Percentiles rank a stretch among this genome's conserved stretches.
These are phyloP conservation scores for Busseola fusca DNA, from an alignment of 2,888 invertebrate species.

Conservation along the genomic window DNA sequence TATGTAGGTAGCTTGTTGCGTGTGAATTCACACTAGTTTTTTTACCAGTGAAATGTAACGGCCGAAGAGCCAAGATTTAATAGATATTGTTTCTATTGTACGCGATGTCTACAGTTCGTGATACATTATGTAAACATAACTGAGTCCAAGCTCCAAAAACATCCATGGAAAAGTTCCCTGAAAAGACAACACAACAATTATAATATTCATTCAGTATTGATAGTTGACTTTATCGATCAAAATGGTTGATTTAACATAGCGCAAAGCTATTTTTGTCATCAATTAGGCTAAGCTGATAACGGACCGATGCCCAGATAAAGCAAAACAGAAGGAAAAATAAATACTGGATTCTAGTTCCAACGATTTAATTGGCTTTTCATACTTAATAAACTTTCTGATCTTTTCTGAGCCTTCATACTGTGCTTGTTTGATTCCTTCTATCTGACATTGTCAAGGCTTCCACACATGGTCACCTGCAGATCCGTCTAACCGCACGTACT, in stretches of 20 bases:
- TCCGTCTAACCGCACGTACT: background rate
- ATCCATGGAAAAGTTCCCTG: background rate
- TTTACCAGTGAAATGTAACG: conserved; percentile 56
- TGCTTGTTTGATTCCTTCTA: conserved; percentile 2
- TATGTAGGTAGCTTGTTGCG: conserved; percentile 54
- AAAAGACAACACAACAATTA: conserved; percentile 1
- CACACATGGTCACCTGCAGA: conserved; percentile 3
- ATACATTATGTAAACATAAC: conserved; percentile 18
- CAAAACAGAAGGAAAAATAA: conserved; percentile 17
- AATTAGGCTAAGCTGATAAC: conserved; percentile 34
- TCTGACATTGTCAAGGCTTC: conserved; percentile 8
- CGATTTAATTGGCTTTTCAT: conserved; percentile 38
- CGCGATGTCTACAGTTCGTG: background rate
- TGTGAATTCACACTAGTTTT: conserved; percentile 54
- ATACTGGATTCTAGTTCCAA: conserved; percentile 28
- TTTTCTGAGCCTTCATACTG: conserved; percentile 14
- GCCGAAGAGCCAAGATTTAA: conserved; percentile 35
- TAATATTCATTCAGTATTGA: background rate
- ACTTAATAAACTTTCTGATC: conserved; percentile 41
- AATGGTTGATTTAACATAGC: conserved; percentile 9
- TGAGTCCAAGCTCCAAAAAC: background rate
- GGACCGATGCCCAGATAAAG: conserved; percentile 34
- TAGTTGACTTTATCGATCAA: conserved; percentile 4
- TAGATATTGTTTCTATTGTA: conserved; percentile 40
- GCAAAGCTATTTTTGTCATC: conserved; percentile 9